phyloP scores from a whole-genome alignment of 2,888 invertebrate genomes.

The Spodoptera picta region DNA sequence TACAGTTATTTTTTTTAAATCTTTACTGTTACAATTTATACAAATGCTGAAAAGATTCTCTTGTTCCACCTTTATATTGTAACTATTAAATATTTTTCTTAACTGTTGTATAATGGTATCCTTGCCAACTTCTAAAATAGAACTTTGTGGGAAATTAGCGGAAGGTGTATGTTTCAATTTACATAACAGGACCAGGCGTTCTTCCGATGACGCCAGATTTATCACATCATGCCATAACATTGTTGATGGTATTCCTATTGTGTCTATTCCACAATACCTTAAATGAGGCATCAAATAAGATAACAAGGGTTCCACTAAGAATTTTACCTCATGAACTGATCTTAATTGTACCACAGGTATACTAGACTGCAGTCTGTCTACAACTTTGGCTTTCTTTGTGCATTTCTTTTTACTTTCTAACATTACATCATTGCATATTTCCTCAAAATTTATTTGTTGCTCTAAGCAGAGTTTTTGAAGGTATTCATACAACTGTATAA shows the following conservation, averaged over 20 bases:
- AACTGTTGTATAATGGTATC: slow-evolving; percentile 90
- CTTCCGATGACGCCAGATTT: slow-evolving; percentile 78
- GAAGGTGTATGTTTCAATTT: slow-evolving; percentile 87
- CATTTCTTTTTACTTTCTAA: slow-evolving; percentile 85
- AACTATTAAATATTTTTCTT: slow-evolving; percentile 90
- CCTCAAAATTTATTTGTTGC: slow-evolving; percentile 89
- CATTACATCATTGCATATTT: slow-evolving; percentile 89
- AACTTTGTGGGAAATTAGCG: slow-evolving; percentile 85
- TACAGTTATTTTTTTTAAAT: slow-evolving; percentile 67
- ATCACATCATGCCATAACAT: slow-evolving; percentile 81
- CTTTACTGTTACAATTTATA: slow-evolving; percentile 88
- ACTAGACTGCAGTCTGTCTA: slow-evolving; percentile 64
- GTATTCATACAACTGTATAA: slow-evolving; percentile 93
- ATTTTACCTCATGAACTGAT: slow-evolving; percentile 69
- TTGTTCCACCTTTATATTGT: slow-evolving; percentile 90
- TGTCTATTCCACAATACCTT: slow-evolving; percentile 88
- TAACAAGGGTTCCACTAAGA: slow-evolving; percentile 75
- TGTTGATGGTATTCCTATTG: slow-evolving; percentile 90
- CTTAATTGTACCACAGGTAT: slow-evolving; percentile 59
- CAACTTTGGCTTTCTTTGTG: slow-evolving; percentile 75
- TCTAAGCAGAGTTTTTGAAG: slow-evolving; percentile 84
- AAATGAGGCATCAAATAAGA: slow-evolving; percentile 74
- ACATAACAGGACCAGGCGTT: slow-evolving; percentile 71
- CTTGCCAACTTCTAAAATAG: slow-evolving; percentile 88
- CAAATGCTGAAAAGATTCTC: slow-evolving; percentile 92